Percentiles rank a stretch among this genome's conserved stretches.
These are phyloP conservation scores for Ditylenchus dipsaci DNA, from an alignment of 1,140 invertebrate species.

Conservation along the genomic window DNA sequence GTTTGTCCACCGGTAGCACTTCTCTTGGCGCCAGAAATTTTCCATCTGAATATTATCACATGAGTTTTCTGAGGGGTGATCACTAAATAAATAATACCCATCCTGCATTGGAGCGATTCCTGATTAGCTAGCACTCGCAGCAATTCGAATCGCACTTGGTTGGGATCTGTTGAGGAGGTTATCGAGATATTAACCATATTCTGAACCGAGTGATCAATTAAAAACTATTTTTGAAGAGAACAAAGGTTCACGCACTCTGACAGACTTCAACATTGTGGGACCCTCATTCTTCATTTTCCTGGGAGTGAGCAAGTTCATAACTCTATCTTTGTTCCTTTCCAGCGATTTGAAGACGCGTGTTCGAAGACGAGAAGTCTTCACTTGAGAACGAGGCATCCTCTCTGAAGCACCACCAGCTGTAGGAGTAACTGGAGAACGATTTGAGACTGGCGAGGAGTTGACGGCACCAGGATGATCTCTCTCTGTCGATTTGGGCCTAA, in stretches of 20 bases:
- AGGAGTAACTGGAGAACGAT: not conserved
- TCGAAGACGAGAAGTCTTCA: conserved; percentile 30
- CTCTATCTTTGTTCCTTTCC: conserved; percentile 37
- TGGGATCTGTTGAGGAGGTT: conserved; percentile 42
- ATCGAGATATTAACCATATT: conserved; percentile 45
- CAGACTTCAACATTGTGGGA: conserved; percentile 27
- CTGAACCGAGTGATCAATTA: conserved; percentile 2
- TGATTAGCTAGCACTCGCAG: conserved; percentile 34
- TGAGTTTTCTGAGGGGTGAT: no score
- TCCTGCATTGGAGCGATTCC: conserved; percentile 25
- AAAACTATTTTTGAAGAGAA: not conserved
- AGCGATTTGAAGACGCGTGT: conserved; percentile 42
- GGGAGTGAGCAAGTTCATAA: conserved; percentile 34
- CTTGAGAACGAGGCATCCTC: conserved; percentile 20
- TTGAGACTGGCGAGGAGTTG: not conserved
- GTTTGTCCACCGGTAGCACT: conserved; percentile 52
- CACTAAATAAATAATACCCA: conserved; percentile 15
- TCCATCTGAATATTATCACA: no score
- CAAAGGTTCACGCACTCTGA: conserved; percentile 7
- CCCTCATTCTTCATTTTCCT: conserved; percentile 23
- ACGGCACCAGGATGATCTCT: not conserved
- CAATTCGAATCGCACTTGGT: conserved; percentile 32
- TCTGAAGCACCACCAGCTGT: not conserved
- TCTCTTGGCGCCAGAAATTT: conserved; percentile 36
- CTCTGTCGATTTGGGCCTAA: not conserved